Conservation (phyloP, 2,113 vertebrate species). For the Lampris megalopsis region DNA sequence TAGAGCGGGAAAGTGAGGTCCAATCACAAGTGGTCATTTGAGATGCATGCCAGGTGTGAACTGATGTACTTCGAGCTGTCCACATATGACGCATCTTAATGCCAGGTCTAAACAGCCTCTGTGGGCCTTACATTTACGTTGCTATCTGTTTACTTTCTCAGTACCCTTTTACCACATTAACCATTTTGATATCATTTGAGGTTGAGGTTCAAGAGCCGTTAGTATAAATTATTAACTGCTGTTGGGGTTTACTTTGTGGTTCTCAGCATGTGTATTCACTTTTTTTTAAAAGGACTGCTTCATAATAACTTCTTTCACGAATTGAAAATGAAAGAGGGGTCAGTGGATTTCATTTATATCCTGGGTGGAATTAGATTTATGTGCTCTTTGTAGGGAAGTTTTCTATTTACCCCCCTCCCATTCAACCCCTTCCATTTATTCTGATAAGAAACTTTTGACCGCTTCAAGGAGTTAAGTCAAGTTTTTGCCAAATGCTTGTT, state of each 20-base stretch:
- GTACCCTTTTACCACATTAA: background rate
- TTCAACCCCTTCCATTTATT: background rate
- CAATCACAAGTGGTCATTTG: too few species aligned
- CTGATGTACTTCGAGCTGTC: too few species aligned
- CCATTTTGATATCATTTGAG: background rate
- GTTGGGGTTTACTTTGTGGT: background rate
- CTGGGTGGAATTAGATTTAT: conserved; percentile 27
- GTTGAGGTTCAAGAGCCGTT: too few species aligned
- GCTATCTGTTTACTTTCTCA: too few species aligned
- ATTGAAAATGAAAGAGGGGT: background rate
- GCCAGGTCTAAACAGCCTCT: too few species aligned
- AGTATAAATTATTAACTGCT: background rate
- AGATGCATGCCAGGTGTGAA: too few species aligned
- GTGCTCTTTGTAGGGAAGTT: background rate
- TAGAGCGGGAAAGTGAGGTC: too few species aligned
- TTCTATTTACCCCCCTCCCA: conserved; percentile 20
- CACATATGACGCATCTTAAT: too few species aligned
- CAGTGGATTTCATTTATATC: conserved; percentile 16
- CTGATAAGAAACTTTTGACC: too few species aligned
- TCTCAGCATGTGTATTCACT: background rate
- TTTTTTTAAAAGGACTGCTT: background rate
- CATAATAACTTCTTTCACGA: conserved; percentile 9
- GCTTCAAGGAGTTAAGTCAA: too few species aligned
- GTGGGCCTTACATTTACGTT: too few species aligned
- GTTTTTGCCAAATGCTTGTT: conserved; percentile 10